Conservation (phyloP, 2,888 invertebrate genomes). For the Sylvicola cinctus region DNA sequence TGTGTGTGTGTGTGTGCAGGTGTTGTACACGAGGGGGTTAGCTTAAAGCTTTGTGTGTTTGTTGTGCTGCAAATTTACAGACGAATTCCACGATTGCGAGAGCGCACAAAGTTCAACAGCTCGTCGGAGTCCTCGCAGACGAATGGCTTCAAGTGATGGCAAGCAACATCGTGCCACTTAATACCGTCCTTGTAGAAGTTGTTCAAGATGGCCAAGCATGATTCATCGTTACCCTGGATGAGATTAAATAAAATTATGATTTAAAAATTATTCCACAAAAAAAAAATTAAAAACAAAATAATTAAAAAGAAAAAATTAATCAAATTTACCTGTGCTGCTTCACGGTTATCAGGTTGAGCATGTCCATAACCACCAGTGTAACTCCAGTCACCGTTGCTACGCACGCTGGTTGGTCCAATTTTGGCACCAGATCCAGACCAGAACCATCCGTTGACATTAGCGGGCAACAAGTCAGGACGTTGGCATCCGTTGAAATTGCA, state of each 20-base stretch:
- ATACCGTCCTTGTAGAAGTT: conserved; percentile 80
- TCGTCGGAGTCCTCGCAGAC: conserved; percentile 85
- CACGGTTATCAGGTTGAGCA: conserved; percentile 74
- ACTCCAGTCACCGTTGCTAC: conserved; percentile 82
- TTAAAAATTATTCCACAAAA: conserved; percentile 22
- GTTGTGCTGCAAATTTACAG: conserved; percentile 42
- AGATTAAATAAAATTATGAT: conserved; percentile 6
- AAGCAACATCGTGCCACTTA: conserved; percentile 75
- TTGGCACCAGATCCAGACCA: conserved; percentile 87
- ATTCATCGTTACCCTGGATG: conserved; percentile 69
- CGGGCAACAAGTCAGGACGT: conserved; percentile 61
- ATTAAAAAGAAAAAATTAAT: conserved; percentile 5
- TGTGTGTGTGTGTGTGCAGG: too few relatives aligned
- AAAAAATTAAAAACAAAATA: conserved; percentile 6
- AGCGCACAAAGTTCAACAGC: conserved; percentile 72
- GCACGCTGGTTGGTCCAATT: conserved; percentile 70
- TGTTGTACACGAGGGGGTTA: too few relatives aligned
- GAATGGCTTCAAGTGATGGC: conserved; percentile 69
- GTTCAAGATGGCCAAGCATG: conserved; percentile 71
- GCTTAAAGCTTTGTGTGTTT: too few relatives aligned
- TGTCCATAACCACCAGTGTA: conserved; percentile 73
- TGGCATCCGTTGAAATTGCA: conserved; percentile 85
- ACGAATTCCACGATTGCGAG: conserved; percentile 69
- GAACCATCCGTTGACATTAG: conserved; percentile 78
- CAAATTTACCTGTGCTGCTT: conserved; percentile 57